Conservation (phyloP, 2,797 vertebrate species). For the Gambelia wislizenii region DNA sequence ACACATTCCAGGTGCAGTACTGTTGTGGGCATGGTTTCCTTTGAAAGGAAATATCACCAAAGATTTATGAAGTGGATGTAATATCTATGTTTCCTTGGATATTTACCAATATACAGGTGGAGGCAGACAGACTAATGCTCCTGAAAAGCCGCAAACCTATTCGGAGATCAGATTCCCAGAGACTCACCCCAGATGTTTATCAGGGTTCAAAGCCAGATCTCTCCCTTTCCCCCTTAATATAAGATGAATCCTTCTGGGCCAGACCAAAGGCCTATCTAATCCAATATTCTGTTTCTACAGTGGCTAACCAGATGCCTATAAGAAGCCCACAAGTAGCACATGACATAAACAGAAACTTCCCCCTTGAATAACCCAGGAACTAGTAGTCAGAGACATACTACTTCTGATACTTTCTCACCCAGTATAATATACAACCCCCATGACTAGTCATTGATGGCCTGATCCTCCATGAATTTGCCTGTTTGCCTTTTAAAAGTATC, state of each 20-base stretch:
- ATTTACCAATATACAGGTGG: neutral
- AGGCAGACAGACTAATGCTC: neutral
- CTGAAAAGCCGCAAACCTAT: too few relatives aligned
- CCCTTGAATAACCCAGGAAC: too few relatives aligned
- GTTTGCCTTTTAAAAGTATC: neutral
- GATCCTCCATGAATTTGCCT: neutral
- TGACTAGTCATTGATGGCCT: neutral
- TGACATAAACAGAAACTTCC: neutral
- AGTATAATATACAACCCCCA: neutral
- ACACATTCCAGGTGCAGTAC: neutral
- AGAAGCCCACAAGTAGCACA: neutral
- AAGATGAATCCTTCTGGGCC: too few relatives aligned
- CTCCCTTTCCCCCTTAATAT: too few relatives aligned
- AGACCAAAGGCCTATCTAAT: too few relatives aligned
- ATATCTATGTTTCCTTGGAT: neutral
- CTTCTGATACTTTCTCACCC: neutral
- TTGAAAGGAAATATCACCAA: neutral
- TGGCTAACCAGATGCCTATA: neutral
- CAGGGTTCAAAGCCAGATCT: too few relatives aligned
- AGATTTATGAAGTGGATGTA: neutral
- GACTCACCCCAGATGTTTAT: too few relatives aligned
- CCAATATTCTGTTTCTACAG: too few relatives aligned
- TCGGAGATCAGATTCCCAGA: too few relatives aligned
- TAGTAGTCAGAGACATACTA: neutral
- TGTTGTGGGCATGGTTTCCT: neutral